Evolutionary conservation across 2,888 invertebrate genomes (phyloP).

Genomic region (Terebella lapidaria): DNA sequence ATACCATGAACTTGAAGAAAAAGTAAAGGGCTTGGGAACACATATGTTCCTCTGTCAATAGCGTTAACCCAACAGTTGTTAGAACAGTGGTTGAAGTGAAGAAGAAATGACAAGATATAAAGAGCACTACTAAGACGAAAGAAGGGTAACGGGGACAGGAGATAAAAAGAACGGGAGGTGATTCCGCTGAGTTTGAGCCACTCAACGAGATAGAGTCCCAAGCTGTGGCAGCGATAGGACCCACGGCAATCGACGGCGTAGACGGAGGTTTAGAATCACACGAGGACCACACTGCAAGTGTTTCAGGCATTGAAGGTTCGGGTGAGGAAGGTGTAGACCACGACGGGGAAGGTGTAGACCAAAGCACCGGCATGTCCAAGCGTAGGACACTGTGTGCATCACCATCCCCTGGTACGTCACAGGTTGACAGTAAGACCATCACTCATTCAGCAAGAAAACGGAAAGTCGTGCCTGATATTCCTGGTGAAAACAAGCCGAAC

Average conservation of each 20-base stretch:
- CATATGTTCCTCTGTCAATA: background rate
- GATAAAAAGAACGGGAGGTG: background rate
- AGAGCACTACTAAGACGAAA: background rate
- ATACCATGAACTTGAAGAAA: background rate
- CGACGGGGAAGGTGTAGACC: no score
- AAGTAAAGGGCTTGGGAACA: background rate
- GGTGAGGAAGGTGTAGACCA: no score
- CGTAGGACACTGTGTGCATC: background rate
- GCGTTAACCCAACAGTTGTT: background rate
- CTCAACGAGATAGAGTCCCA: background rate
- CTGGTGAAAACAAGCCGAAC: background rate
- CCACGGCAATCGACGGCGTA: background rate
- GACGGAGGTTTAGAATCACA: no score
- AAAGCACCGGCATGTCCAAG: no score
- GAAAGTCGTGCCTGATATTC: background rate
- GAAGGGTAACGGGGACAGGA: background rate
- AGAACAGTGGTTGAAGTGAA: background rate
- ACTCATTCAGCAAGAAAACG: background rate
- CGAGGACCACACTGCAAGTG: no score
- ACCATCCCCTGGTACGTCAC: background rate
- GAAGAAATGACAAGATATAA: conserved; percentile 2
- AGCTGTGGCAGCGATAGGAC: background rate
- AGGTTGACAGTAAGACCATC: no score
- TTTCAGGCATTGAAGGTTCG: no score
- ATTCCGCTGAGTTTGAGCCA: background rate